Base-by-base conservation (phyloP, 2,113 vertebrate species). In the Notarius quadriscutis region DNA sequence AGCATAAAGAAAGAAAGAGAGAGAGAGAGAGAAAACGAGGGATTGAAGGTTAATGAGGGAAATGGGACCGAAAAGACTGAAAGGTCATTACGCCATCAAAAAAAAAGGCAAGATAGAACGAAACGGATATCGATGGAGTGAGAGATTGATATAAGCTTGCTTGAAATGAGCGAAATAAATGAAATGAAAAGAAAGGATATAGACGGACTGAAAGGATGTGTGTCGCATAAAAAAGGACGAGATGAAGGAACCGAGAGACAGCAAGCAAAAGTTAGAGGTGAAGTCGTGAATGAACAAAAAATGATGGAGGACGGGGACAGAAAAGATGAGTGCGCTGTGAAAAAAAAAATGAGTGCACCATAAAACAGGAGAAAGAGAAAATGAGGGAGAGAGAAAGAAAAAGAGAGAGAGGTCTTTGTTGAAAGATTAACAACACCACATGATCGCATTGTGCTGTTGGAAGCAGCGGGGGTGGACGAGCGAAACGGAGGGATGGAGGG, bases 351-450 rank as follows among this genome's bases (percentile, higher is more conserved):
- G 84, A 84, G 57, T 81, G 60, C 30, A 20, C 15, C 17, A 75
- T 80, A 88, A 85, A 86, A 87, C 72, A 20, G 27, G 58, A 88
- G 86, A 89, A 88, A 91, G 91, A 94, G 93, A 95, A 94, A 95
- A 94, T 90, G 90, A 92, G 90, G 90, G 48, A 50, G 89, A 91
- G 93, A 88, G 90, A 84, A 62, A 88, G 87, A 14, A 51, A 67
- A 51, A 94, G 93, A 95, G 94, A 95, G 94, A 91, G 91, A 91
- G 91, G 91, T 90, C 94, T 95, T 96, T 96, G 95, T 96, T 96
- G 93, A 91, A 94, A 95, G 95, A 96, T 96, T 96, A 96, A 95
- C 95, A 95, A 94, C 95, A 95, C 94, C 95, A 95, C 95, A 95
- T 96, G 95, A 96, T 94, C 95, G 93, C 94, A 96, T 96, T 96